phyloP scores from a whole-genome alignment of 2,888 invertebrate genomes.

The Drosophila subquinaria region DNA sequence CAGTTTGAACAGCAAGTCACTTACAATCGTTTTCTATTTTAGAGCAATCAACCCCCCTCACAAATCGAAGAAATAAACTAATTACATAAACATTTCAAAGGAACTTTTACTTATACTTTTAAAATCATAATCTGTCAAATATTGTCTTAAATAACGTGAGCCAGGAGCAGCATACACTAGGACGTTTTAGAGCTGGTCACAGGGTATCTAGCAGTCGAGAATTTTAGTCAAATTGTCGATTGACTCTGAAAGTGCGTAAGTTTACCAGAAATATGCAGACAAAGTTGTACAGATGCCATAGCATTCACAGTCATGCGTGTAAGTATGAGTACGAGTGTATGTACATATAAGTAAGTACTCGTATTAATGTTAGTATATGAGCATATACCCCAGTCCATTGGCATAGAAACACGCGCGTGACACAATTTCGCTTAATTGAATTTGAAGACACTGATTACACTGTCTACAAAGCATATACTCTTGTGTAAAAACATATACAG shows the following conservation, averaged over 20 bases:
- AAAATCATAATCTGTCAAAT: neutral
- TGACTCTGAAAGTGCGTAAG: neutral
- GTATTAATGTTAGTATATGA: neutral
- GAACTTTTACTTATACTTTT: neutral
- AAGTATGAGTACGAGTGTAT: neutral
- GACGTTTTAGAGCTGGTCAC: neutral
- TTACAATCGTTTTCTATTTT: no score
- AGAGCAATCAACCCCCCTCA: no score
- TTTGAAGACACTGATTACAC: constrained; percentile 57
- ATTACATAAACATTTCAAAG: neutral
- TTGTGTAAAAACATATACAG: neutral
- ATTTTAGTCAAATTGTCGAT: neutral
- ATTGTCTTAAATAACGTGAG: no score
- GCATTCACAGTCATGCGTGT: constrained; percentile 6
- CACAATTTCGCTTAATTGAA: constrained; percentile 76
- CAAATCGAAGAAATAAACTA: neutral
- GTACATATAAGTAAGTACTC: neutral
- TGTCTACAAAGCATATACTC: constrained; percentile 7
- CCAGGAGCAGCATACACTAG: neutral
- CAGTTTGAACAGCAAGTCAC: neutral
- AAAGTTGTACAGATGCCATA: constrained; percentile 15
- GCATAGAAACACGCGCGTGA: constrained; percentile 60
- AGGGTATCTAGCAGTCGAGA: neutral
- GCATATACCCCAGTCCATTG: constrained; percentile 7
- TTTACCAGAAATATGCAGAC: constrained; percentile 23